phyloP scores from a whole-genome alignment of 2,797 vertebrate genomes.

The Rhinophrynus dorsalis region DNA sequence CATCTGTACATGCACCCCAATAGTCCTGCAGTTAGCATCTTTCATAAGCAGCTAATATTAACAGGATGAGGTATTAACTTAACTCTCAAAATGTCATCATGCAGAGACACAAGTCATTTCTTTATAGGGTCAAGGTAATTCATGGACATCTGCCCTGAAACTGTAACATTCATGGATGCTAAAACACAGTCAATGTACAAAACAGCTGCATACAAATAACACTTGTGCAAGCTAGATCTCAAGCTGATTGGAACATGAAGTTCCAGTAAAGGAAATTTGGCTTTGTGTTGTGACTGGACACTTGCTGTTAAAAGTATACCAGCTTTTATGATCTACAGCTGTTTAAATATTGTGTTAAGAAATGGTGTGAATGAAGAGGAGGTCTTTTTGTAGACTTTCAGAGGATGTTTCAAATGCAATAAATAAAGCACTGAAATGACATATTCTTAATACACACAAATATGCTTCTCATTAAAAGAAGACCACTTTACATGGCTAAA shows the following conservation, averaged over 20 bases:
- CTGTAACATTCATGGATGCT: too few relatives aligned
- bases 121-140: too few relatives aligned
- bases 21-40: too few relatives aligned
- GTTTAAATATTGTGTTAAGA: constrained; percentile 35
- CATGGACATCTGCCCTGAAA: too few relatives aligned
- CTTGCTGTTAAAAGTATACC: constrained; percentile 17
- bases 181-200: too few relatives aligned
- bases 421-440: background rate
- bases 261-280: constrained; percentile 11
- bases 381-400: background rate
- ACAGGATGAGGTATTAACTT: too few relatives aligned
- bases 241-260: background rate
- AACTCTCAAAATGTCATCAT: too few relatives aligned
- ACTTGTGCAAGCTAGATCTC: background rate
- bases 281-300: constrained; percentile 6
- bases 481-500: too few relatives aligned
- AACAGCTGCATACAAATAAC: constrained; percentile 18
- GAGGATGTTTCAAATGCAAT: background rate
- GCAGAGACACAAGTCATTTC: too few relatives aligned
- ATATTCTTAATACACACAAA: background rate
- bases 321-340: constrained; percentile 37
- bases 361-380: background rate
- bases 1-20: too few relatives aligned
- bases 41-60: too few relatives aligned
- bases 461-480: too few relatives aligned